Conservation (phyloP, 2,797 vertebrate genomes). For the Gastrophryne carolinensis region DNA sequence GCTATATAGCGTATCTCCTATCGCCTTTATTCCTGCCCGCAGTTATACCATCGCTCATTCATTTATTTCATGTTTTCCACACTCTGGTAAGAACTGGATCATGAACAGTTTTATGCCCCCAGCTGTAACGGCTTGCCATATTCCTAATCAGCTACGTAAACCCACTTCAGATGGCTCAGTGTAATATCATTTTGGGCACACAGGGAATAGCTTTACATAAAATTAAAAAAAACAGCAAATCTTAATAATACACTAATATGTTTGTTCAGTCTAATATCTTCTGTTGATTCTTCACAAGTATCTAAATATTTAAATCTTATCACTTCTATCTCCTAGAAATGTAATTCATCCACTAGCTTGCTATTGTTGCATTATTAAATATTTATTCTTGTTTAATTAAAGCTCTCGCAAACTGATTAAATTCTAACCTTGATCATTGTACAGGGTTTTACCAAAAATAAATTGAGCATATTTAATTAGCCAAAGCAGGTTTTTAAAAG, state of each 20-base stretch:
- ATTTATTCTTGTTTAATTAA: constrained; percentile 54
- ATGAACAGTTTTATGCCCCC: not conserved
- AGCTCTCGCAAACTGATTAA: constrained; percentile 1
- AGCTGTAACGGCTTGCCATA: not conserved
- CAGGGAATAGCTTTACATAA: not conserved
- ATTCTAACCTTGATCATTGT: constrained; percentile 5
- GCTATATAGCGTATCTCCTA: not conserved
- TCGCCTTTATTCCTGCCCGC: not conserved
- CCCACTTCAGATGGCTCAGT: not conserved
- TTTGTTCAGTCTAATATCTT: constrained; percentile 20
- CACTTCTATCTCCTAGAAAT: constrained; percentile 37
- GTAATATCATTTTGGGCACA: constrained; percentile 1
- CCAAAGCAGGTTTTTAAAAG: not conserved
- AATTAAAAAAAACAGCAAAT: not conserved
- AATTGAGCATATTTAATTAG: not conserved
- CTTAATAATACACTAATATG: not conserved
- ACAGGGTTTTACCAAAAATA: not conserved
- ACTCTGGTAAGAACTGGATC: not conserved
- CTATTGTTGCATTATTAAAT: constrained; percentile 56
- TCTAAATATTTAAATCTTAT: not conserved
- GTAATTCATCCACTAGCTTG: constrained; percentile 51
- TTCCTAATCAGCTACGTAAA: not conserved
- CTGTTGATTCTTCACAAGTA: not conserved
- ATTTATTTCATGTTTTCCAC: not conserved
- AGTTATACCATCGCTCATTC: not conserved